phyloP scores from a whole-genome alignment of 35 echinoderm and acorn worm genomes.

The Ophiothrix spiculata region DNA sequence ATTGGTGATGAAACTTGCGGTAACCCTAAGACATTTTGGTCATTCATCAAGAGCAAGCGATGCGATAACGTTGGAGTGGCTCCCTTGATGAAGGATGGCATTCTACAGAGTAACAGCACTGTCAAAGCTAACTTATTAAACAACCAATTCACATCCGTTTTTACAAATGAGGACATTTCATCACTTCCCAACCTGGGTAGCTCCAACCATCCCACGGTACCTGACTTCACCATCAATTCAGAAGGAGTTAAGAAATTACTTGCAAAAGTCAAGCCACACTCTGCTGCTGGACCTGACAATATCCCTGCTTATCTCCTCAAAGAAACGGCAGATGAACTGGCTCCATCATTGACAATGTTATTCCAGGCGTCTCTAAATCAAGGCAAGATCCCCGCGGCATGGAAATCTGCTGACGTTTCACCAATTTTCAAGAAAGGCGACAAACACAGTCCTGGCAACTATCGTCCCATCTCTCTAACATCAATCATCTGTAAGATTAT shows the following conservation, averaged over 20 bases:
- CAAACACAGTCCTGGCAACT: slow-evolving; percentile 29
- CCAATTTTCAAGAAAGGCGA: slow-evolving; percentile 35
- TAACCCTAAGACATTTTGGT: slow-evolving; percentile 34
- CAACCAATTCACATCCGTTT: slow-evolving; percentile 30
- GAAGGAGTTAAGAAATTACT: slow-evolving; percentile 23
- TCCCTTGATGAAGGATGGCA: neutral
- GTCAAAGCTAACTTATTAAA: slow-evolving; percentile 37
- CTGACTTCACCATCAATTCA: neutral
- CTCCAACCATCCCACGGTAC: slow-evolving; percentile 10
- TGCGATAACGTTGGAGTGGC: slow-evolving; percentile 26
- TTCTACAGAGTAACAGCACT: neutral
- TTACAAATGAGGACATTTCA: slow-evolving; percentile 19
- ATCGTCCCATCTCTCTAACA: slow-evolving; percentile 51
- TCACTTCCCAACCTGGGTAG: too few relatives aligned
- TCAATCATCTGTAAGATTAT: slow-evolving; percentile 37
- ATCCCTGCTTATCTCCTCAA: slow-evolving; percentile 19
- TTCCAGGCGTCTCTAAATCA: slow-evolving; percentile 15
- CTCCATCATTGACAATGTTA: slow-evolving; percentile 5
- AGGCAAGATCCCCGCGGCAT: slow-evolving; percentile 15
- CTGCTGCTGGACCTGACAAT: slow-evolving; percentile 13
- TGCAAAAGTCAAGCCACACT: neutral
- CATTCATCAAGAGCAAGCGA: slow-evolving; percentile 28
- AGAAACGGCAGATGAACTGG: slow-evolving; percentile 13
- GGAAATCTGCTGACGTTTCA: slow-evolving; percentile 26
- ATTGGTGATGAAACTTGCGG: slow-evolving; percentile 18